phyloP scores from a whole-genome alignment of 2,113 vertebrate species.

The Gambusia holbrooki region DNA sequence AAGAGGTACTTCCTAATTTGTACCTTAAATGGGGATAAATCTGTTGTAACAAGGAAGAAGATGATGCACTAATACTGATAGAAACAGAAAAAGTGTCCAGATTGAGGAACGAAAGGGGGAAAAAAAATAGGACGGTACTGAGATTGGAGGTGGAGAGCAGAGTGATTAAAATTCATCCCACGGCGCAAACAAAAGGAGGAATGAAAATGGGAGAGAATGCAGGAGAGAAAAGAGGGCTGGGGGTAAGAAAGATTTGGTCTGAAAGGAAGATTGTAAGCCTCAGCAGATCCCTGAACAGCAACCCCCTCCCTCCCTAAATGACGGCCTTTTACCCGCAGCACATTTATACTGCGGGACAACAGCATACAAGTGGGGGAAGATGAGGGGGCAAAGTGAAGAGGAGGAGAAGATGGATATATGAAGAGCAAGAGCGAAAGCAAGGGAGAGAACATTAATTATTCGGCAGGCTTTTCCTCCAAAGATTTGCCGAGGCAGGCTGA shows the following conservation, averaged over 20 bases:
- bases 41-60: slow-evolving; percentile 10
- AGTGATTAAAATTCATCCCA: slow-evolving; percentile 86
- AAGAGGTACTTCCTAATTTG: slow-evolving; percentile 31
- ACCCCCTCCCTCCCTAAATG: slow-evolving; percentile 62
- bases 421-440: slow-evolving; percentile 51
- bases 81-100: slow-evolving; percentile 30
- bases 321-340: slow-evolving; percentile 77
- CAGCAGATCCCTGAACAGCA: slow-evolving; percentile 66
- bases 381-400: slow-evolving; percentile 47
- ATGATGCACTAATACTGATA: slow-evolving; percentile 25
- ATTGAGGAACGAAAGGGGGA: slow-evolving; percentile 5
- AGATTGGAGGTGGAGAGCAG: slow-evolving; percentile 62
- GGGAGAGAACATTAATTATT: slow-evolving; percentile 78
- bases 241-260: slow-evolving; percentile 68
- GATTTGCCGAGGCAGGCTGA: slow-evolving; percentile 73
- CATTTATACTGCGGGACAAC: slow-evolving; percentile 77
- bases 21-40: slow-evolving; percentile 10
- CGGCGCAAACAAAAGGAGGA: slow-evolving; percentile 82
- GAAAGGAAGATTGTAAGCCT: slow-evolving; percentile 81
- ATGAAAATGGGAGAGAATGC: slow-evolving; percentile 75
- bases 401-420: slow-evolving; percentile 66
- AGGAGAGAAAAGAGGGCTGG: slow-evolving; percentile 59
- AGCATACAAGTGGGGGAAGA: slow-evolving; percentile 42
- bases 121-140: slow-evolving; percentile 21
- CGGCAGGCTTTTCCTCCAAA: slow-evolving; percentile 61